These are phyloP conservation scores for Xylocopa sonorina DNA, from an alignment of 1,140 invertebrate genomes.

Conservation along the genomic window DNA sequence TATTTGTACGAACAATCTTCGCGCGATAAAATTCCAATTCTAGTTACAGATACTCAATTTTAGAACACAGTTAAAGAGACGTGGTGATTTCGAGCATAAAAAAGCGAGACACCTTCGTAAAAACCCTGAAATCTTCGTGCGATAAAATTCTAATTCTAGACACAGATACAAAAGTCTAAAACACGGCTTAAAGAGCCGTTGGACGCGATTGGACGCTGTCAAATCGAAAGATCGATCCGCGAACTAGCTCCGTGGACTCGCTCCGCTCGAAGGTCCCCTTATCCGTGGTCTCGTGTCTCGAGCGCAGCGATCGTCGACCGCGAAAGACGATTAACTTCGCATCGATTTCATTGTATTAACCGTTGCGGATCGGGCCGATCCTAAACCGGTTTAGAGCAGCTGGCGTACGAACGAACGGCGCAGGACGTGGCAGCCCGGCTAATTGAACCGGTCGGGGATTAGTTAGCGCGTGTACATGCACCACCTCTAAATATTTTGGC, in stretches of 20 bases:
- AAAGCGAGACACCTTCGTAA: too few species aligned
- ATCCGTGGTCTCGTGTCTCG: neutral
- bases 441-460: slow-evolving; percentile 73
- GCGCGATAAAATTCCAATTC: too few species aligned
- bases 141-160: too few species aligned
- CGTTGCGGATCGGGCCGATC: slow-evolving; percentile 29
- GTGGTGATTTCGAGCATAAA: too few species aligned
- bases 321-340: slow-evolving; percentile 61
- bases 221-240: neutral
- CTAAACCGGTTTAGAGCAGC: slow-evolving; percentile 71
- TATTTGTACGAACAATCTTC: too few species aligned
- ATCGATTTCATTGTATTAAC: slow-evolving; percentile 71
- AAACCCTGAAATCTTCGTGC: too few species aligned
- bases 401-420: slow-evolving; percentile 56
- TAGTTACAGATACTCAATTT: too few species aligned
- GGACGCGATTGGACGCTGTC: neutral
- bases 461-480: slow-evolving; percentile 59
- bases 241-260: too few species aligned
- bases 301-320: slow-evolving; percentile 23
- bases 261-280: neutral
- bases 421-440: slow-evolving; percentile 54
- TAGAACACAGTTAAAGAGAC: too few species aligned
- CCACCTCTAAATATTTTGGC: slow-evolving; percentile 74
- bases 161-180: too few species aligned
- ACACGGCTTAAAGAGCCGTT: too few species aligned